These are phyloP conservation scores for Panthera uncia DNA, from an alignment of 2,113 vertebrate genomes.

Conservation along the genomic window DNA sequence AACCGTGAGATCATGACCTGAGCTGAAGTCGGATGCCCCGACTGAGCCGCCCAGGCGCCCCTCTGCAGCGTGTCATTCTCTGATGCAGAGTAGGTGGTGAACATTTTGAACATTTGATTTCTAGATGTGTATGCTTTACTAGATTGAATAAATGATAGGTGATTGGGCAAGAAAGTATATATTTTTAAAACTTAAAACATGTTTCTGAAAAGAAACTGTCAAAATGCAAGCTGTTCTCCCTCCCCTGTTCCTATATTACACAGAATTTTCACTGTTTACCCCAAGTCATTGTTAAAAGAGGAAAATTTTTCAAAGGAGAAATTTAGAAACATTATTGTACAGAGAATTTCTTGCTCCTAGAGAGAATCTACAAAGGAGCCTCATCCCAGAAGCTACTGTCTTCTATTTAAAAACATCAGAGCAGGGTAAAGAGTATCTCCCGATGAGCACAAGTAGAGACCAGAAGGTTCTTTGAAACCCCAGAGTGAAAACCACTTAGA, in stretches of 20 bases:
- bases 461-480: neutral
- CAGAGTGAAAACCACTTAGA: neutral
- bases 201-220: neutral
- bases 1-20: too few relatives aligned
- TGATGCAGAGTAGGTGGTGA: neutral
- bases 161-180: neutral
- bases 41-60: too few relatives aligned
- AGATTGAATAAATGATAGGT: neutral
- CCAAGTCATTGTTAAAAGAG: neutral
- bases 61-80: neutral
- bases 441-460: neutral
- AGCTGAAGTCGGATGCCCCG: too few relatives aligned
- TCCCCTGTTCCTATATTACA: neutral
- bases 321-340: neutral
- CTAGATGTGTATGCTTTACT: neutral
- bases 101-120: neutral
- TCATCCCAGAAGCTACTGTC: neutral
- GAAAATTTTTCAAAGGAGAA: neutral
- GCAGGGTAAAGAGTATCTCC: neutral
- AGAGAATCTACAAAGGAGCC: neutral
- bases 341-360: conserved; percentile 16
- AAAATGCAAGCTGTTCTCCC: neutral
- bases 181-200: conserved; percentile 21
- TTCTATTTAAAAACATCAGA: conserved; percentile 33
- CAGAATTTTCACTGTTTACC: neutral